These are phyloP conservation scores for Drosophila micromelanica DNA, from an alignment of 1,140 invertebrate species.

Conservation along the genomic window DNA sequence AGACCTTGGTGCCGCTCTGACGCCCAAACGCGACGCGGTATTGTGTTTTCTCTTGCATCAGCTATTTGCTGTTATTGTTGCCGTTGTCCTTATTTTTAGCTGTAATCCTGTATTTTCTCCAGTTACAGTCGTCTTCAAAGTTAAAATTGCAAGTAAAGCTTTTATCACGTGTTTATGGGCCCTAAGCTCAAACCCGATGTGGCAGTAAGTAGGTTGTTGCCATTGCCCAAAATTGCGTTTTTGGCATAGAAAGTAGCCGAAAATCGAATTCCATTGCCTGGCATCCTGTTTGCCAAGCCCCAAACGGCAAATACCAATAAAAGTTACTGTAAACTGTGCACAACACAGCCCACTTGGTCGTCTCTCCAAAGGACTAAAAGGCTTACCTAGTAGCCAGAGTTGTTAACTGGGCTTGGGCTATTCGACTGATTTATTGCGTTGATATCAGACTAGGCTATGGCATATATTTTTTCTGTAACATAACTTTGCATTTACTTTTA, in stretches of 20 bases:
- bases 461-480: conserved; percentile 2
- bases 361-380: conserved; percentile 1
- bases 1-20: conserved; percentile 33
- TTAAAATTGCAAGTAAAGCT: conserved; percentile 79
- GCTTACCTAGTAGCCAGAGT: conserved; percentile 4
- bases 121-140: conserved; percentile 53
- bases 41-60: conserved; percentile 26
- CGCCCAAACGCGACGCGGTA: conserved; percentile 10
- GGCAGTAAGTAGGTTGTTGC: conserved; percentile 69
- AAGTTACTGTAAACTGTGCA: conserved; percentile 57
- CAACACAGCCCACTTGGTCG: conserved; percentile 6
- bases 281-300: conserved; percentile 39
- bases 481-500: conserved; percentile 4
- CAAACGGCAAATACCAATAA: conserved; percentile 74
- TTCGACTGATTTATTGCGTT: conserved; percentile 35
- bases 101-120: conserved; percentile 41
- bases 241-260: conserved; percentile 78
- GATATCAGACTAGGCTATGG: conserved; percentile 1
- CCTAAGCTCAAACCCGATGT: not conserved
- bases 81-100: conserved; percentile 14
- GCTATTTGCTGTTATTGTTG: conserved; percentile 12
- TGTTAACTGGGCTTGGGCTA: not conserved
- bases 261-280: conserved; percentile 72
- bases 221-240: conserved; percentile 61
- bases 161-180: conserved; percentile 77